Evolutionary conservation across 64 coral and sea anemone genomes (phyloP).

Genomic region (Montipora efflorescens): DNA sequence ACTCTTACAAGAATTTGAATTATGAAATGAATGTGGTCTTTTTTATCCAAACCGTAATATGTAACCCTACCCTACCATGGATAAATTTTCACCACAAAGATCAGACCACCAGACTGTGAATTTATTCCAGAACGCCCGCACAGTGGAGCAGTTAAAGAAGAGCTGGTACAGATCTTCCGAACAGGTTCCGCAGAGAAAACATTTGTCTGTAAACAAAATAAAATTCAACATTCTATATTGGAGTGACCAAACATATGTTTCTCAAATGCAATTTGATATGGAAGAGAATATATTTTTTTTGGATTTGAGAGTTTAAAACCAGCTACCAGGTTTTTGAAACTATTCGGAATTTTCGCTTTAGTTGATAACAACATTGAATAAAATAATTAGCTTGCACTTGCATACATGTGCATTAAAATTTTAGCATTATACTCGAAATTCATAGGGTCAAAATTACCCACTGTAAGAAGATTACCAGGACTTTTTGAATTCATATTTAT

Average conservation of each 20-base stretch:
- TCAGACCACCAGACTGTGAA: conserved; percentile 15
- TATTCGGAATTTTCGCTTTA: background rate
- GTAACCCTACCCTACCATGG: too few species aligned
- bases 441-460: background rate
- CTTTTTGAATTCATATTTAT: background rate
- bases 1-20: too few species aligned
- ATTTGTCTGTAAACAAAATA: background rate
- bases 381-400: too few species aligned
- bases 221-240: conserved; percentile 6
- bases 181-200: background rate
- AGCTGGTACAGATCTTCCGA: background rate
- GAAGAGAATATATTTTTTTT: background rate
- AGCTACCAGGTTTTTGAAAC: background rate
- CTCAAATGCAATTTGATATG: background rate
- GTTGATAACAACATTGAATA: background rate
- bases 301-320: background rate
- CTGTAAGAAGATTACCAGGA: background rate
- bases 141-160: background rate
- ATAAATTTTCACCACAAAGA: background rate
- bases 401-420: too few species aligned
- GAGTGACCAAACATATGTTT: background rate
- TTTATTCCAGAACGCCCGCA: background rate
- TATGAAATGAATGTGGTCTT: too few species aligned
- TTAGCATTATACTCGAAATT: background rate
- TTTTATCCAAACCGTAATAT: too few species aligned